Base-by-base conservation (phyloP, 1,140 invertebrate genomes). In the Nymphalis io region DNA sequence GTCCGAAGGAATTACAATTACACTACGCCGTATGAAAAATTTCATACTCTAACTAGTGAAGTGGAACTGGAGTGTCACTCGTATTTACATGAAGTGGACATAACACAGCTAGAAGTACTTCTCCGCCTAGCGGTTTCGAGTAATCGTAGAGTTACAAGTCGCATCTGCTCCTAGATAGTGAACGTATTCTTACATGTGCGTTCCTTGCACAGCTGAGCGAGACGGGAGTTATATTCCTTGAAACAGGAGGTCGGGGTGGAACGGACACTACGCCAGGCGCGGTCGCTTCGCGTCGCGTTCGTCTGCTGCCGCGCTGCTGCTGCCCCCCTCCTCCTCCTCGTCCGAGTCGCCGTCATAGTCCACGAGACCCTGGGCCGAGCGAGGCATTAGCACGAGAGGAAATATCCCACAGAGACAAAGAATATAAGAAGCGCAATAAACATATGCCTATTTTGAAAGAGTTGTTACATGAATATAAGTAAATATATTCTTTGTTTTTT, bases 271-370 rank as follows among this genome's bases (percentile, higher is more conserved):
- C 85, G 89, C 88, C 46, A 92, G 84, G 6, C 88, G 84, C 67
- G 90, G 89, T 68, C 88, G 79, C 75, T 90, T 90, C 23, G 90
- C 88, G 66, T 90, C 88, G 55, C 87, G 79, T 68, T 88, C 84
- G 27, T 85, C 66, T 46, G 42, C 75, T 53, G 16, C 72, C 66
- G 60, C 74, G 44, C 65, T 40, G 38, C 77, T 68, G 38, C 77
- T 58, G 4, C 72, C 70, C 59, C 97, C 96, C 68, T 97, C 96
- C 61, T 98, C 97, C 75, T 98, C 98, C 78, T 98, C 98, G 79
- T 98, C 97, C 0, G 96, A 98, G 89, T 98, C 98, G 65, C 97
- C 98, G 84, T 98, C 98, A 88, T 99, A 99, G 87, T 99, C 98
- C 23, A 98, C 98, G 73, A 99, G 94, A 77, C 97, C 97, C 97